Evolutionary conservation across 2,797 vertebrate species (phyloP), one percentile per base, ranked within the genome.

Genomic region (Dendrocincla tyrannina): DNA sequence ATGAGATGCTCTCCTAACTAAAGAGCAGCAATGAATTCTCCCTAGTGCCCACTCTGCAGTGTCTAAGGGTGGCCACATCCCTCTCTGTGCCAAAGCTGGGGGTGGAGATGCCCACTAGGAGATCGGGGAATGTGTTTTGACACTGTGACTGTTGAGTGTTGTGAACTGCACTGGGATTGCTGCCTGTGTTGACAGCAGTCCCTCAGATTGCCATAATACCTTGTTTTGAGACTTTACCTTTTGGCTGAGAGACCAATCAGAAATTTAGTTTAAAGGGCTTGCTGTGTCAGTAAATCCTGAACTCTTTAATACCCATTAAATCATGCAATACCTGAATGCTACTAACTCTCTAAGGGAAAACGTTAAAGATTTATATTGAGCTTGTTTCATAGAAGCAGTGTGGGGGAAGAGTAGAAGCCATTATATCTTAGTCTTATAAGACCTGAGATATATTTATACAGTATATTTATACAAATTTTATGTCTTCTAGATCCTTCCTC

Each of bases 391-490:
- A 20, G 64, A 44, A 39, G 27, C 50, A 62, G 52, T 1, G 5
- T 5, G 9, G 3, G 2, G 9, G 10, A 3, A 50, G 11, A 67
- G 9, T 5, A 64, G 37, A 59, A 58, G 10, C 15, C 5, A 2
- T 5, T 75, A 10, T 4, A 4, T 72, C 24, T 46, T 60, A 56
- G 3, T 37, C 13, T 49, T 9, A 22, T 62, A 53, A 47, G 12
- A 41, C 2, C 11, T 55, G 25, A 39, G 32, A 5, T 17, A 4
- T 30, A 24, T n/a, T 63, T 58, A 22, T 17, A 15, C 12, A 35
- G 35, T 17, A 4, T 30, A 24, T n/a, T 63, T 58, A 22, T 17
- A 15, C 12, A 35, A 0, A n/a, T 6, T 32, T 44, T 1, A 0
- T 22, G 5, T 55, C 9, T 85, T 73, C 16, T 20, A 28, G 7